A percentile compares a stretch with the other conserved stretches of the same genome.
Conservation (phyloP, 1,140 invertebrate species). For the Potamilus streckersoni region DNA sequence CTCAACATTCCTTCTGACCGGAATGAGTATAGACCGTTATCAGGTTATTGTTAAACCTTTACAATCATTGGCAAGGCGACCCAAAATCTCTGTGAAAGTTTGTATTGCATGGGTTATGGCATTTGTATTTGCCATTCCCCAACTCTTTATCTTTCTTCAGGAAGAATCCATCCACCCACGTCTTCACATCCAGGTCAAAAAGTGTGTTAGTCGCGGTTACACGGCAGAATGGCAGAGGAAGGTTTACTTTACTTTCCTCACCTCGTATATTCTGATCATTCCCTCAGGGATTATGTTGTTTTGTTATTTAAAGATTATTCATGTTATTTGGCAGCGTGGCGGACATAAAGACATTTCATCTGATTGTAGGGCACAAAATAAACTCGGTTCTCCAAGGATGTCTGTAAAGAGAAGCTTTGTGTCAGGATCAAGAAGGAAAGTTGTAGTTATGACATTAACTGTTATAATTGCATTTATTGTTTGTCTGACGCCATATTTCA, state of each 20-base stretch:
- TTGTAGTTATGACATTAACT: slow-evolving; percentile 67
- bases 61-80: slow-evolving; percentile 51
- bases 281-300: slow-evolving; percentile 66
- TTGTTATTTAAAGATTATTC: slow-evolving; percentile 68
- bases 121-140: slow-evolving; percentile 67
- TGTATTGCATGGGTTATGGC: slow-evolving; percentile 67
- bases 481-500: slow-evolving; percentile 69
- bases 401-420: slow-evolving; percentile 51
- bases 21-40: slow-evolving; percentile 69
- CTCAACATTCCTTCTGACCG: slow-evolving; percentile 68
- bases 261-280: slow-evolving; percentile 66
- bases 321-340: slow-evolving; percentile 64
- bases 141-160: slow-evolving; percentile 69
- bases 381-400: slow-evolving; percentile 31
- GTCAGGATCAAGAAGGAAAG: slow-evolving; percentile 55
- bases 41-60: slow-evolving; percentile 63
- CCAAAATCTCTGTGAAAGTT: slow-evolving; percentile 62
- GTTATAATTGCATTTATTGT: slow-evolving; percentile 68
- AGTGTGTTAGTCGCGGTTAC: slow-evolving; percentile 67
- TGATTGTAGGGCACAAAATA: slow-evolving; percentile 4
- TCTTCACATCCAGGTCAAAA: slow-evolving; percentile 43
- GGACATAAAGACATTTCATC: slow-evolving; percentile 7
- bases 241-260: slow-evolving; percentile 68
- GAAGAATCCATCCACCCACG: slow-evolving; percentile 39
- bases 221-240: slow-evolving; percentile 69